These are phyloP conservation scores for Psammodynastes pulverulentus DNA, from an alignment of 2,113 vertebrate genomes.

Conservation along the genomic window DNA sequence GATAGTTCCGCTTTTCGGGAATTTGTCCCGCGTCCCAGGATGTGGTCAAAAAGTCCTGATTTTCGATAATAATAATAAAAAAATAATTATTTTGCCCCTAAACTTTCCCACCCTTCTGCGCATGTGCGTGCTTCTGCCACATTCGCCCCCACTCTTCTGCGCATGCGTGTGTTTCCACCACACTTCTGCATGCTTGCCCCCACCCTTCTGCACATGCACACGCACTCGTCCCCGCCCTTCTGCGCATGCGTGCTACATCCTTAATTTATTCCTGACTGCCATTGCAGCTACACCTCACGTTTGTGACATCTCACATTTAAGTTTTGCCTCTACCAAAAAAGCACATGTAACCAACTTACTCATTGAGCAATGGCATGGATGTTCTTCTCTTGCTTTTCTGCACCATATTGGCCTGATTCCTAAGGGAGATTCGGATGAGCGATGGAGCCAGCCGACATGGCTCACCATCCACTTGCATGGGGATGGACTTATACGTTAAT, in stretches of 20 bases:
- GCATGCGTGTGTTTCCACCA: too few species aligned
- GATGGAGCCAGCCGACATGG: constrained; percentile 78
- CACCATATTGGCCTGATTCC: constrained; percentile 83
- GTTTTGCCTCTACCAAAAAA: not conserved
- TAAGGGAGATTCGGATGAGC: constrained; percentile 74
- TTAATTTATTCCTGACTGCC: not conserved
- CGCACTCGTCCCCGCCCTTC: too few species aligned
- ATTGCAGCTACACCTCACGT: not conserved
- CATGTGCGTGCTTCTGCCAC: too few species aligned
- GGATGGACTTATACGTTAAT: constrained; percentile 78
- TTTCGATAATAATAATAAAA: too few species aligned
- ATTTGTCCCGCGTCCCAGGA: too few species aligned
- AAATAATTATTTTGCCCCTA: too few species aligned
- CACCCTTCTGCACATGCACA: too few species aligned
- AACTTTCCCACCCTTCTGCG: too few species aligned
- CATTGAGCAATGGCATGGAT: constrained; percentile 80
- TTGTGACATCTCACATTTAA: not conserved
- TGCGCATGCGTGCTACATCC: not conserved
- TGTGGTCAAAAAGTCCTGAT: too few species aligned
- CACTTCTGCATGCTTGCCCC: too few species aligned
- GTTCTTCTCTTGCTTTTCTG: constrained; percentile 84
- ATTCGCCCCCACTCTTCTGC: too few species aligned
- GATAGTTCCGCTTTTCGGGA: too few species aligned
- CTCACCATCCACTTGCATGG: constrained; percentile 82
- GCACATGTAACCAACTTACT: constrained; percentile 71